Conservation (phyloP, 1,140 invertebrate genomes). For the Habropoda laboriosa region DNA sequence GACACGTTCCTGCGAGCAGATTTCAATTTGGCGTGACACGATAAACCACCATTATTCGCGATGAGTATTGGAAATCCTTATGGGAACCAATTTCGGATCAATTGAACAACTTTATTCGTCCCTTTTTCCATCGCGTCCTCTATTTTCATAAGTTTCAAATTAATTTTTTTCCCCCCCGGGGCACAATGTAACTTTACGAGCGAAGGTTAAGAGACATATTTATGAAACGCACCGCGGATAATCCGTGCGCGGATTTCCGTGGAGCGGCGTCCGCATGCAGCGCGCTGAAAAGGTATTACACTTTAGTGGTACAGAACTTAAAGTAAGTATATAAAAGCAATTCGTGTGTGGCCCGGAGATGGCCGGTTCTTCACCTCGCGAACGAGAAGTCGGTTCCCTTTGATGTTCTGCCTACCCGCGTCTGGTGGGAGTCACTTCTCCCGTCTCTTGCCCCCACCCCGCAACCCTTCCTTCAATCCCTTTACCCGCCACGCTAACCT, state of each 20-base stretch:
- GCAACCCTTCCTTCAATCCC: constrained; percentile 55
- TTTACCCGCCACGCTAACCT: constrained; percentile 36
- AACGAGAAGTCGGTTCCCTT: constrained; percentile 81
- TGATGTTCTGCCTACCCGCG: constrained; percentile 79
- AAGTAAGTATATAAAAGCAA: constrained; percentile 80
- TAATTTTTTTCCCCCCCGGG: background rate
- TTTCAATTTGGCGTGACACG: constrained; percentile 29
- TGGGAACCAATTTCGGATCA: background rate
- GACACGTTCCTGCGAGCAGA: constrained; percentile 1
- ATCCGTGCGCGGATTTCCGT: background rate
- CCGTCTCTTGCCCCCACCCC: constrained; percentile 55
- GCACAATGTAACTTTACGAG: background rate
- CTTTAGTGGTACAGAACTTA: constrained; percentile 72
- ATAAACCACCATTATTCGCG: background rate
- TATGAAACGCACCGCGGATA: background rate
- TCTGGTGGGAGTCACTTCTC: constrained; percentile 71
- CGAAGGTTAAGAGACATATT: background rate
- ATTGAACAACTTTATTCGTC: background rate
- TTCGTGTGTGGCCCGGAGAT: constrained; percentile 82
- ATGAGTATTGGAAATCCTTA: background rate
- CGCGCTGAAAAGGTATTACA: constrained; percentile 60
- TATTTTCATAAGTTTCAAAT: background rate
- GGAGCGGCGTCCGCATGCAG: constrained; percentile 19
- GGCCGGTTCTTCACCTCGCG: constrained; percentile 82
- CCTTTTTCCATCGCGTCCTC: too few relatives aligned